Evolutionary conservation across 2,797 vertebrate genomes (phyloP).

Genomic region (Onychomys arenicola): DNA sequence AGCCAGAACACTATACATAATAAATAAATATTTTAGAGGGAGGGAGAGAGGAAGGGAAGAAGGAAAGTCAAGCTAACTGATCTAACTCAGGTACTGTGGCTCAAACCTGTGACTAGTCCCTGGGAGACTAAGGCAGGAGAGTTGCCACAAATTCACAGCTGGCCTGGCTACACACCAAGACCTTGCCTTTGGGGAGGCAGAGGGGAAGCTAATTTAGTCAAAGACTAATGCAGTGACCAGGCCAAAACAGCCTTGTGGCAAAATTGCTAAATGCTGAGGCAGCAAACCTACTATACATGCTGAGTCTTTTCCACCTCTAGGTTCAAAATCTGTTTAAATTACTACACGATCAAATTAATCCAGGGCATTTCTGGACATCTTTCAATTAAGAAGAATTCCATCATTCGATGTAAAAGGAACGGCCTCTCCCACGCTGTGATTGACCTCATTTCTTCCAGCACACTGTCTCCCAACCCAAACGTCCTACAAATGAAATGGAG

Average conservation of each 20-base stretch:
- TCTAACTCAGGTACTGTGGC: neutral
- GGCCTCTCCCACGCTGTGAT: constrained; percentile 40
- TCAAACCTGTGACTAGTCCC: neutral
- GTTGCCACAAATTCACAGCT: neutral
- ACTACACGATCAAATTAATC: constrained; percentile 23
- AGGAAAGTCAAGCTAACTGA: neutral
- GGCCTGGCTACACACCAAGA: neutral
- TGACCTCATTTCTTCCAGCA: constrained; percentile 67
- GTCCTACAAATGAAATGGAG: constrained; percentile 34
- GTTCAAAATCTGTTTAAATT: constrained; percentile 57
- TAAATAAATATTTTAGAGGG: neutral
- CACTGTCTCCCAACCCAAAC: constrained; percentile 15
- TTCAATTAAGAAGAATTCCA: constrained; percentile 55
- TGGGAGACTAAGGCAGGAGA: neutral
- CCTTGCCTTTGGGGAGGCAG: neutral
- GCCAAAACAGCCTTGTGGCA: neutral
- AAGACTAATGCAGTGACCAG: neutral
- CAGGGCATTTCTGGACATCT: constrained; percentile 6
- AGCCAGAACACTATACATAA: neutral
- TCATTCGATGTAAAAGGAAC: constrained; percentile 34
- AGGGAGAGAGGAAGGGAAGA: neutral
- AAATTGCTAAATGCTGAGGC: neutral
- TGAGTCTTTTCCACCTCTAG: constrained; percentile 15
- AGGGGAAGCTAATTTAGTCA: neutral
- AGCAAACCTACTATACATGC: neutral